Evolutionary conservation across 2,797 vertebrate species (phyloP).

Genomic region (Petrocephalus sullivani): DNA sequence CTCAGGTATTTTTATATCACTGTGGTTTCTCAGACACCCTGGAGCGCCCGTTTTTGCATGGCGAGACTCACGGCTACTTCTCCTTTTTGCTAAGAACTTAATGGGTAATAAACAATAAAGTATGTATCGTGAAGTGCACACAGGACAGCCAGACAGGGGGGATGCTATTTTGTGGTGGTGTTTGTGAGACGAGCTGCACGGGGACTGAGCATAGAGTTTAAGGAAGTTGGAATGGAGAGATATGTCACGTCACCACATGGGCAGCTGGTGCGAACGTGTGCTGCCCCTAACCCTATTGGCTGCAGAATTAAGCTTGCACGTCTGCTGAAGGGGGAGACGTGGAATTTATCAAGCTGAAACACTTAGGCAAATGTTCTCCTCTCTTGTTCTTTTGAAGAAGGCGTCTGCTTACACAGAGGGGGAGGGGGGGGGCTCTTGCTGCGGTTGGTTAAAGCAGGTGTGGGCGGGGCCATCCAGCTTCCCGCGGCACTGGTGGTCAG

Average conservation of each 20-base stretch:
- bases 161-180: background rate
- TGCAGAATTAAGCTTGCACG: background rate
- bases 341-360: background rate
- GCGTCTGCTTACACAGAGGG: background rate
- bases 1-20: slow-evolving; percentile 40
- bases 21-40: background rate
- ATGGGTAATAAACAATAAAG: background rate
- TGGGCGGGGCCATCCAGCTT: slow-evolving; percentile 21
- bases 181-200: background rate
- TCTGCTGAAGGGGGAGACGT: no score
- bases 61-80: slow-evolving; percentile 51
- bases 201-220: background rate
- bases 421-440: background rate
- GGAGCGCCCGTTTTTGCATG: background rate
- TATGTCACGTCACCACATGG: background rate
- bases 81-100: slow-evolving; percentile 32
- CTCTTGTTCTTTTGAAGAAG: background rate
- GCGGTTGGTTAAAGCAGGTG: no score
- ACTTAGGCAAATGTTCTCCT: background rate
- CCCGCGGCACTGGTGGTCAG: no score
- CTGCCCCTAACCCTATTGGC: background rate
- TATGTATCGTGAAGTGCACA: background rate
- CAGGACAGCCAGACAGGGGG: background rate
- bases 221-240: background rate
- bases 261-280: background rate